Evolutionary conservation across 2,113 vertebrate genomes (phyloP).

Genomic region (Oncorhynchus masou): DNA sequence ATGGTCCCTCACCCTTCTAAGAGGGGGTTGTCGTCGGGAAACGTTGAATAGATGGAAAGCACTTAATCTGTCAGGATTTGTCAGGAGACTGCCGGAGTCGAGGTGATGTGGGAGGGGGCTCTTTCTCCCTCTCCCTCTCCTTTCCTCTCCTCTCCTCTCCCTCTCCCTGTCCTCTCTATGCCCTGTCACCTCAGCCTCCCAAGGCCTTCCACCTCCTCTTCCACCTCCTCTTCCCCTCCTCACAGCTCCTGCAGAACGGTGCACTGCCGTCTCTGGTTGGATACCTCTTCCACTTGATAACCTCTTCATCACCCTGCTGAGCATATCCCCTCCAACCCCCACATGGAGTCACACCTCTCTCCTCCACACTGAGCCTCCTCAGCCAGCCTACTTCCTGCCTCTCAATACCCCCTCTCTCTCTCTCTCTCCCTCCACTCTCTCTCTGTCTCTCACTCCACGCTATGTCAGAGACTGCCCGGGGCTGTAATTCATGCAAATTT

Average conservation of each 20-base stretch:
- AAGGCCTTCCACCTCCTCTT: slow-evolving; percentile 14
- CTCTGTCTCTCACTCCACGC: background rate
- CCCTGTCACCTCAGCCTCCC: background rate
- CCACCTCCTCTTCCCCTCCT: slow-evolving; percentile 17
- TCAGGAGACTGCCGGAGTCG: slow-evolving; percentile 50
- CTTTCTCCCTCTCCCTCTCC: slow-evolving; percentile 6
- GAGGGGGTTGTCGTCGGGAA: slow-evolving; percentile 22
- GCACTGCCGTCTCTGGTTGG: background rate
- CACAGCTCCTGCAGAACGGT: background rate
- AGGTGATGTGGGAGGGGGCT: slow-evolving; percentile 34
- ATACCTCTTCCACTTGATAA: background rate
- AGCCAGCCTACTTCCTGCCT: background rate
- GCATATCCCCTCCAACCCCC: slow-evolving; percentile 18
- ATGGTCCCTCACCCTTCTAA: slow-evolving; percentile 22
- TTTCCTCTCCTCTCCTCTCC: background rate
- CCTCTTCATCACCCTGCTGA: background rate
- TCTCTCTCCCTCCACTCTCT: background rate
- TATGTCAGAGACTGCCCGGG: background rate
- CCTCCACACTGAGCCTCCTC: background rate
- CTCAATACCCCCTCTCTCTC: background rate
- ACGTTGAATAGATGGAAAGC: slow-evolving; percentile 60
- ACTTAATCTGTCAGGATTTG: slow-evolving; percentile 72
- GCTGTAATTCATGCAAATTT: slow-evolving; percentile 72
- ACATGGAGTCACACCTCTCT: slow-evolving; percentile 9
- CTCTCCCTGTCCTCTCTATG: background rate